Conservation (phyloP, 2,113 vertebrate genomes). For the Bettongia penicillata region DNA sequence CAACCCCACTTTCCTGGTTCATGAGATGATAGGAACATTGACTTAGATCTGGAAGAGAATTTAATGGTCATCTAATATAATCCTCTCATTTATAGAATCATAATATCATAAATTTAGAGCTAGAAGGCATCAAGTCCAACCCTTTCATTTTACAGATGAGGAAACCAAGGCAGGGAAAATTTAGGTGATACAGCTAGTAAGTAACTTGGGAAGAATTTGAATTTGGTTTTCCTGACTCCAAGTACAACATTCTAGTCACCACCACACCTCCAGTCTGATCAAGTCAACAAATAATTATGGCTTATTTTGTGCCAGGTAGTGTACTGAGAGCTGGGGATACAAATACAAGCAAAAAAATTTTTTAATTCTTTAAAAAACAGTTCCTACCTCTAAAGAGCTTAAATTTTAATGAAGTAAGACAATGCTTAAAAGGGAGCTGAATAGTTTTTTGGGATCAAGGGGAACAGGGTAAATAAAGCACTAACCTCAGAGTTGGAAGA, state of each 20-base stretch:
- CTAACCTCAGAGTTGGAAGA: neutral
- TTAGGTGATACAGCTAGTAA: neutral
- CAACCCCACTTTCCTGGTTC: neutral
- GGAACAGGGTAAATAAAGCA: neutral
- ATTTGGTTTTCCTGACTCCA: neutral
- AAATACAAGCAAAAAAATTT: neutral
- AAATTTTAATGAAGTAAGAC: neutral
- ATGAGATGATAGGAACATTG: neutral
- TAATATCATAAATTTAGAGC: neutral
- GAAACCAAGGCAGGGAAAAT: neutral
- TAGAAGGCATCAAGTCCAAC: neutral
- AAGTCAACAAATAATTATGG: neutral
- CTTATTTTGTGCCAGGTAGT: neutral
- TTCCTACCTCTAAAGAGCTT: neutral
- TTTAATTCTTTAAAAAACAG: neutral
- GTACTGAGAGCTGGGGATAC: neutral
- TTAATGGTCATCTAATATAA: neutral
- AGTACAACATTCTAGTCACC: neutral
- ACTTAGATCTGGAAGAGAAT: neutral
- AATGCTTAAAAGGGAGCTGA: neutral
- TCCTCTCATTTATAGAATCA: neutral
- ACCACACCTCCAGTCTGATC: neutral
- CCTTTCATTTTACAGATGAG: neutral
- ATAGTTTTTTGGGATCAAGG: neutral
- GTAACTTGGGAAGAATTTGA: neutral